Base-by-base conservation (phyloP, 1,140 invertebrate genomes). In the Heliothis subflexa region DNA sequence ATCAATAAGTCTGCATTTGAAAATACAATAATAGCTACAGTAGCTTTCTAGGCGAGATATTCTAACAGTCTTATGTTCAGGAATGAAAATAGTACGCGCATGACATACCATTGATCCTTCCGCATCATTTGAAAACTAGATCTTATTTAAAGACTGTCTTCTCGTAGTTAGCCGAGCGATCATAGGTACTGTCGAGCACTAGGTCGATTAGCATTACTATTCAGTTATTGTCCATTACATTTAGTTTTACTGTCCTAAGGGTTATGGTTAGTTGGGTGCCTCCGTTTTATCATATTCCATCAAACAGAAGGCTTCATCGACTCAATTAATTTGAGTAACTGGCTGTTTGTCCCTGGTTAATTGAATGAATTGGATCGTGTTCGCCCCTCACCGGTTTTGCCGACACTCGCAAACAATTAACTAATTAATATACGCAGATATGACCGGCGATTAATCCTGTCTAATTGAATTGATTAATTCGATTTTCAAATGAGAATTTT, bases 281-380 rank as follows among this genome's bases (percentile, higher is more conserved):
- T 14, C 28, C 40, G 54, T 33, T 61, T 47, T 61, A 74, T 74
- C 54, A 74, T 61, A 74, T 59, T 49, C 55, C 71, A 74, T 61
- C 33, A 74, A 74, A 61, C 61, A 25, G 33, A 55, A 71, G 50
- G 54, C 61, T 74, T 74, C 16, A 62, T 72, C 55, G 70, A 5
- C 54, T 50, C 78, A 77, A 78, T 80, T 80, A 78, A 78, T 81
- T 83, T 76, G 54, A 79, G 70, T 77, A 73, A 81, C 70, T 78
- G 70, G 55, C 55, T 84, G 75, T 79, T 81, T 78, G 64, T 80
- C 54, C 77, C 40, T 33, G 45, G 50, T 71, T 81, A 80, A 81
- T 78, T 71, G 54, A 78, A 83, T 83, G 77, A 83, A 81, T 83
- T 83, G 82, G 71, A 73, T 78, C 64, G 72, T 47, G 71, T 40